Evolutionary conservation across 1,140 invertebrate genomes (phyloP), one percentile per base, ranked within the genome.

Genomic region (Aplysia californica): DNA sequence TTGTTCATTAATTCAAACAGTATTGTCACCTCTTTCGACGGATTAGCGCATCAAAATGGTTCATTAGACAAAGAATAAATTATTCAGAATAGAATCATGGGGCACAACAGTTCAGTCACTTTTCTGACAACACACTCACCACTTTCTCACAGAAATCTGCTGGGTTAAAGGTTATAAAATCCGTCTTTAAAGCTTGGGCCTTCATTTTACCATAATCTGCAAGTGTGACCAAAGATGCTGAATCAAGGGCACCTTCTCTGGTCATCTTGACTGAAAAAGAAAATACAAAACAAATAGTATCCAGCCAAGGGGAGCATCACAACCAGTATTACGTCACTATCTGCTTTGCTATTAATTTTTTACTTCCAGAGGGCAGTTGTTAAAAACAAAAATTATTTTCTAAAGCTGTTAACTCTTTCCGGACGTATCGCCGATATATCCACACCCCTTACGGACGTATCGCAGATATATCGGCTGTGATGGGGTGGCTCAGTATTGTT

Each of bases 241-340:
- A 83, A 75, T 84, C 83, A 6, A 83, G 65, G 5, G 83, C 80
- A 23, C 81, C 83, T 71, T 84, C 83, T 71, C 83, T 78, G 2
- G 83, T 76, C 72, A 75, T 73, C 21, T 68, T 35, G 18, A 81
- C 80, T 81, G 38, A 64, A 21, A 66, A 41, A 65, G 20, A 26
- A 33, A 55, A 44, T n/a, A 31, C 26, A 44, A 38, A 20, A 3
- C 20, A 4, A 5, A 59, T 29, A 59, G 5, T 4, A 6, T 15
- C 44, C n/a, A 15, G 10, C n/a, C 44, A n/a, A 50, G 10, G 44
- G 10, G n/a, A 3, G n/a, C 31, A 61, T 61, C 35, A 1, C 15
- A 35, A 33, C 21, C 21, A 15, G 10, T 50, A 50, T 50, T 15
- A n/a, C n/a, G n/a, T 50, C n/a, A 50, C n/a, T 50, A 15, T 50